Evolutionary conservation across 2,888 invertebrate genomes (phyloP).

Genomic region (Stenotaenia linearis): DNA sequence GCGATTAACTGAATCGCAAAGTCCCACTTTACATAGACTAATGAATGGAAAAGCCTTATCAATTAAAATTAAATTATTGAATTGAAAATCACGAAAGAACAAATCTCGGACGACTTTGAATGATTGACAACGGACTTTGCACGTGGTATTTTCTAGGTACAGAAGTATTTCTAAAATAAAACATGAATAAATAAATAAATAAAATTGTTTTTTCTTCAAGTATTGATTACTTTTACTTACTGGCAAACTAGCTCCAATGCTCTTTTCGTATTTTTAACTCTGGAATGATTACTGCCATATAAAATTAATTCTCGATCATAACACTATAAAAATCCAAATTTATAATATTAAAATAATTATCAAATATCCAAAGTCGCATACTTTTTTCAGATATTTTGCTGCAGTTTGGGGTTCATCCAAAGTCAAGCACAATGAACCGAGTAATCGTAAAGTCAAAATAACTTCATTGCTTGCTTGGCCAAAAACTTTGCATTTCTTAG

Average conservation of each 20-base stretch:
- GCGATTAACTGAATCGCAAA: too few relatives aligned
- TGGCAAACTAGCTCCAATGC: background rate
- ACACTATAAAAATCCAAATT: background rate
- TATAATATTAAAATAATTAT: too few relatives aligned
- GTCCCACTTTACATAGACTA: too few relatives aligned
- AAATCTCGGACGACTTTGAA: background rate
- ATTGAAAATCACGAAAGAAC: too few relatives aligned
- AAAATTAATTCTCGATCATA: background rate
- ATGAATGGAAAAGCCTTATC: too few relatives aligned
- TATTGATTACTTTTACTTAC: background rate
- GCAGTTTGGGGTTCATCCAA: background rate
- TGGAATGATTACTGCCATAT: background rate
- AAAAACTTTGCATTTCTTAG: background rate
- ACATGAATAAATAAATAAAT: background rate
- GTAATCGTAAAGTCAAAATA: background rate
- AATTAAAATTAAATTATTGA: too few relatives aligned
- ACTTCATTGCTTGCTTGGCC: background rate
- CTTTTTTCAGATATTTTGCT: background rate
- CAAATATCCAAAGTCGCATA: too few relatives aligned
- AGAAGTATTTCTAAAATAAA: background rate
- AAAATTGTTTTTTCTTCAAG: background rate
- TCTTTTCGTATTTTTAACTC: background rate
- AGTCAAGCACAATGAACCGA: background rate
- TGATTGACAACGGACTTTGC: background rate
- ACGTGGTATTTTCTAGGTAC: background rate